Base-by-base conservation (phyloP, 2,797 vertebrate species). In the Echiichthys vipera region DNA sequence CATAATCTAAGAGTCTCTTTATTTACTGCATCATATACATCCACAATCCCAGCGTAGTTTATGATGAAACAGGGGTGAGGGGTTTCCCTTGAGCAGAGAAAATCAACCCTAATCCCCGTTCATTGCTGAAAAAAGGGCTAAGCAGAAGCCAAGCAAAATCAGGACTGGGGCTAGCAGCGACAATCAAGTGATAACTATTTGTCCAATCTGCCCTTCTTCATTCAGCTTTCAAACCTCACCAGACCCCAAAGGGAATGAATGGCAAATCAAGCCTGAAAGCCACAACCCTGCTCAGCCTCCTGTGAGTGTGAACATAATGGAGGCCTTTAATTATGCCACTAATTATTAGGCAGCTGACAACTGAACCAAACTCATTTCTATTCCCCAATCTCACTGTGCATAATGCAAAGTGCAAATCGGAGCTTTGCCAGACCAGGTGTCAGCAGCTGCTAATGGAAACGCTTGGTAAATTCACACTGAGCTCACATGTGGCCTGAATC, bases 271-370 rank as follows among this genome's bases (percentile, higher is more conserved):
- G 71, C 77, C 74, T 86, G 71, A 11, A 24, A 84, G 83, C 75
- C 84, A 83, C 80, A 85, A 83, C 80, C 78, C 71, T 5, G 65
- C 80, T 78, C 78, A 80, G 74, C 81, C 77, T 84, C 83, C 77
- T 70, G 86, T 6, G 77, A 89, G 83, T 65, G 76, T 76, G 71
- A 88, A 73, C 78, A 84, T 89, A 90, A 89, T 83, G 80, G 80
- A 92, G 81, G 81, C 85, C 85, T 91, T 91, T 91, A 91, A 92
- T 91, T 91, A 92, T 65, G 58, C 77, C 69, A 65, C 80, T 93
- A 92, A 93, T 92, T 93, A 91, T 71, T 86, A 79, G 70, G 78
- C 87, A 81, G 84, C 82, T 84, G 82, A 90, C 83, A 80, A 88
- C 57, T 65, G 75, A 90, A 84, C 74, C 43, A 34, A 83, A 83